These are phyloP conservation scores for Heterodera filipjevi DNA, from an alignment of 2,888 invertebrate genomes.

Conservation along the genomic window DNA sequence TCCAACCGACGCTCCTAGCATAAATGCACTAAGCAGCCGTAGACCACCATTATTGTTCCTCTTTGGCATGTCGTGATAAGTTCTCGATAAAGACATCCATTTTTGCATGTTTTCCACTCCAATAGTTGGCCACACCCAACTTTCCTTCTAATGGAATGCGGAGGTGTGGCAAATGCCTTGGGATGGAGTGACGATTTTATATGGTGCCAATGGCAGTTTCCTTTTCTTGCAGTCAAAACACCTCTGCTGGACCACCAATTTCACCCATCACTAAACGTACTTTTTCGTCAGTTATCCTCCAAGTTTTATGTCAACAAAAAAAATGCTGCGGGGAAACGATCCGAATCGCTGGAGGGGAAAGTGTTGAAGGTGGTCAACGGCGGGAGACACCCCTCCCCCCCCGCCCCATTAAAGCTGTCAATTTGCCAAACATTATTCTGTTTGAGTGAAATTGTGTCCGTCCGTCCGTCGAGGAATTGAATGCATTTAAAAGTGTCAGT, in stretches of 20 bases:
- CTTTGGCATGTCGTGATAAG: not conserved
- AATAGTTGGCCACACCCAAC: not conserved
- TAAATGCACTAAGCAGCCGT: not conserved
- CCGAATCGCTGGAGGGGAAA: not conserved
- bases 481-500: not conserved
- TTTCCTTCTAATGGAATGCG: not conserved
- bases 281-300: not conserved
- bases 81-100: not conserved
- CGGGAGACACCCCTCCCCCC: no score
- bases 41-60: not conserved
- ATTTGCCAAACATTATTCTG: not conserved
- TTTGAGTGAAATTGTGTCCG: not conserved
- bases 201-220: not conserved
- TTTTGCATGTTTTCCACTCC: not conserved
- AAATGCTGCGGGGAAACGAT: not conserved
- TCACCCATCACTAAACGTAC: not conserved
- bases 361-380: not conserved
- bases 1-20: not conserved
- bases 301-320: not conserved
- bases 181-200: not conserved
- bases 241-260: not conserved
- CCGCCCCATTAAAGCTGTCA: no score
- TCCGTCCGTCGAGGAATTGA: not conserved
- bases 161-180: not conserved
- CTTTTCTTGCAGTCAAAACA: not conserved